Evolutionary conservation across 92 coral and sea anemone genomes (phyloP), one percentile per base, ranked within the genome.

Genomic region (Umimayanthus kanabou): DNA sequence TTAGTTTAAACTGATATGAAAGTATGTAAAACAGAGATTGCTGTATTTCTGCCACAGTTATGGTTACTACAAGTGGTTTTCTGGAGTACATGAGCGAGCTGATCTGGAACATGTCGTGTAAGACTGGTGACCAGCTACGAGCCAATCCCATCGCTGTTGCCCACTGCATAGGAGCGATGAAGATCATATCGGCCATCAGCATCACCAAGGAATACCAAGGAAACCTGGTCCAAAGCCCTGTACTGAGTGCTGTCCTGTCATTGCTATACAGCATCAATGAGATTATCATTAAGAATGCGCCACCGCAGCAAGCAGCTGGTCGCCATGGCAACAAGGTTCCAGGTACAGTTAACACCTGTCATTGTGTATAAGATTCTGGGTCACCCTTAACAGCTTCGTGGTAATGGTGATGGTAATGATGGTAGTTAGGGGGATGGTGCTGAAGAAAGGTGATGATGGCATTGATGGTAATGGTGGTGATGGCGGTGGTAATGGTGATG

Each of bases 81-180:
- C 94, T 97, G 72, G 93, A 92, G 40, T 97, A 97, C 94, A 96
- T 97, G 85, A 93, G 94, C 53, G 95, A 95, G 76, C 78, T 95
- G 90, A 94, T 94, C 45, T 90, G 96, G 94, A 94, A 92, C 80
- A 92, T 95, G 93, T 90, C 95, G 6, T 88, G 88, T 55, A 91
- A 92, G 91, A 91, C 99, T 16, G 88, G 92, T 69, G 94, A 92
- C 85, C 95, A 95, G 55, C 93, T 97, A 14, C 90, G 99, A 64
- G 95, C 98, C 22, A 92, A 95, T 70, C 96, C 99, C 73, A 91
- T 97, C 75, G 91, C 94, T 50, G 89, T 95, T 66, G 99, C 99
- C 3, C 99, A 97, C 82, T 92, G 98, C 53, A 95, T 97, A 77
- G 99, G 99, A 40, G 99, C 99, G 40, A 89, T 97, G 95, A 97